A percentile compares a stretch with the other conserved stretches of the same genome.
Evolutionary conservation across 2,113 vertebrate genomes (phyloP).

Genomic region (Eleginops maclovinus): DNA sequence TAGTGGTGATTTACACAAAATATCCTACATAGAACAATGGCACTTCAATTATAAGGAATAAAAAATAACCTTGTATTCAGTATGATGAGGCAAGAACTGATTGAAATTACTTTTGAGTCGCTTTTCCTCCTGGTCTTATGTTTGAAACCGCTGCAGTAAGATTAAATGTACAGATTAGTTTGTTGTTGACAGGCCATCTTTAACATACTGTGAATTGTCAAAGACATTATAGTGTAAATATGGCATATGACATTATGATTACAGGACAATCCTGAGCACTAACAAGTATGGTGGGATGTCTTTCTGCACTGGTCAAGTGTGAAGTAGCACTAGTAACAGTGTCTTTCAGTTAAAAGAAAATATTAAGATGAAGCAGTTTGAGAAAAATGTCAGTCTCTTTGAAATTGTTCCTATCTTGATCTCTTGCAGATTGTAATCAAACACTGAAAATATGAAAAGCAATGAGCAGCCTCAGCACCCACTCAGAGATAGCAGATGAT

Average conservation of each 20-base stretch:
- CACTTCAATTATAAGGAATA: neutral
- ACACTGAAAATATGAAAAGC: neutral
- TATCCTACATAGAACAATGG: neutral
- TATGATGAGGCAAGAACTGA: too few relatives aligned
- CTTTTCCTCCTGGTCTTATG: too few relatives aligned
- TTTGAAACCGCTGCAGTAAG: too few relatives aligned
- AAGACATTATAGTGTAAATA: too few relatives aligned
- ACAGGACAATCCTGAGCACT: too few relatives aligned
- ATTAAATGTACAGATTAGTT: too few relatives aligned
- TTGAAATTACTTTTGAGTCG: too few relatives aligned
- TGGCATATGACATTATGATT: too few relatives aligned
- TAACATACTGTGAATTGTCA: too few relatives aligned
- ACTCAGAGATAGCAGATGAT: neutral
- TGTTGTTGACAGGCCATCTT: too few relatives aligned
- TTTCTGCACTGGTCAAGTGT: neutral
- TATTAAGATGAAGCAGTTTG: neutral
- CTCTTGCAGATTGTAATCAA: constrained; percentile 20
- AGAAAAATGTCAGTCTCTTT: neutral
- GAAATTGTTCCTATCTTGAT: neutral
- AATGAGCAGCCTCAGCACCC: neutral
- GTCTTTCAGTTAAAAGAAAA: neutral
- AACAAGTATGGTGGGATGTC: neutral
- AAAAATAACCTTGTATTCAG: too few relatives aligned
- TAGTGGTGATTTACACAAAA: neutral
- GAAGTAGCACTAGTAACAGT: too few relatives aligned